Conservation (phyloP, 53 echinoderm and acorn worm species). For the Hippasteria phrygiana region DNA sequence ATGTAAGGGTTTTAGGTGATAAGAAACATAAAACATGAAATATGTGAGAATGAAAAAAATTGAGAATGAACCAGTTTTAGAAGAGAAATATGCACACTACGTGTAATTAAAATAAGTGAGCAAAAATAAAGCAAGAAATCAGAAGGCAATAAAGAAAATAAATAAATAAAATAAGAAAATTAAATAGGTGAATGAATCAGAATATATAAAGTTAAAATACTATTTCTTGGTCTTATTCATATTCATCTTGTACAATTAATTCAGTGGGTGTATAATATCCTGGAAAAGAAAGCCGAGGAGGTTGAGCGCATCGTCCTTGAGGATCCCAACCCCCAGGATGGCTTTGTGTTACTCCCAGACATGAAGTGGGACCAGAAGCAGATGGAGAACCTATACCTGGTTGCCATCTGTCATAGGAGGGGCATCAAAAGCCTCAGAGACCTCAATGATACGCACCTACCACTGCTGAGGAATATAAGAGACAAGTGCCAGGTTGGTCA, state of each 20-base stretch:
- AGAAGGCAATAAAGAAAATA: too few relatives aligned
- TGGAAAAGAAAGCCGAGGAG: slow-evolving; percentile 95
- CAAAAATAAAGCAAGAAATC: too few relatives aligned
- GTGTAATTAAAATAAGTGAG: too few relatives aligned
- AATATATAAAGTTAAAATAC: not conserved
- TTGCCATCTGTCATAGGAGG: slow-evolving; percentile 84
- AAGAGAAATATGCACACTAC: too few relatives aligned
- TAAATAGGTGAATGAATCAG: too few relatives aligned
- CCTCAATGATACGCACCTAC: slow-evolving; percentile 79
- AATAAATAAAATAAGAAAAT: too few relatives aligned
- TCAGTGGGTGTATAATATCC: slow-evolving; percentile 98
- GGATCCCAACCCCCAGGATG: slow-evolving; percentile 83
- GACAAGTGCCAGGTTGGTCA: slow-evolving; percentile 87
- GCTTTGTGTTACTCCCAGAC: slow-evolving; percentile 92
- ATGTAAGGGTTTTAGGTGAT: too few relatives aligned
- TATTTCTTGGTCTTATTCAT: too few relatives aligned
- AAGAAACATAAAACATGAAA: too few relatives aligned
- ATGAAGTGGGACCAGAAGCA: slow-evolving; percentile 98
- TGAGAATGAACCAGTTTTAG: too few relatives aligned
- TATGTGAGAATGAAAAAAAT: too few relatives aligned
- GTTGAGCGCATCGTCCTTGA: slow-evolving; percentile 87
- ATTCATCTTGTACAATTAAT: not conserved
- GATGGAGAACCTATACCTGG: slow-evolving; percentile 79
- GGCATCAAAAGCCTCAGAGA: slow-evolving; percentile 87
- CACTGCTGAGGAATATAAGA: slow-evolving; percentile 83